These are phyloP conservation scores for Corydoras maculifer DNA, from an alignment of 2,113 vertebrate genomes.

Conservation along the genomic window DNA sequence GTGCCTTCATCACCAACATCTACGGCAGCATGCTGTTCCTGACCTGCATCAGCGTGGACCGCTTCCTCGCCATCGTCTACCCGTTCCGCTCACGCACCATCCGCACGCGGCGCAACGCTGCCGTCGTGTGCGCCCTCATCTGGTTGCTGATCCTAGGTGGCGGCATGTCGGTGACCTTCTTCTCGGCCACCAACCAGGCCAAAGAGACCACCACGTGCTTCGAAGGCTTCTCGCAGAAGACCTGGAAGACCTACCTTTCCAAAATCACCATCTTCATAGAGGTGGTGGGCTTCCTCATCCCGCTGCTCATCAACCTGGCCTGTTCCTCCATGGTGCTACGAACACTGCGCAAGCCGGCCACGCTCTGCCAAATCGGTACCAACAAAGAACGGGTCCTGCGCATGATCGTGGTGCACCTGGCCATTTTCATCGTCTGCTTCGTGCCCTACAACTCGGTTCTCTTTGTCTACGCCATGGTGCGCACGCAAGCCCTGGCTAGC, in stretches of 20 bases:
- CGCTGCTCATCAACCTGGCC: slow-evolving; percentile 83
- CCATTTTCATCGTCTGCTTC: slow-evolving; percentile 91
- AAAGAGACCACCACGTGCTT: slow-evolving; percentile 87
- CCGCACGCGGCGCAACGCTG: slow-evolving; percentile 82
- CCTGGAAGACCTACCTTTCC: slow-evolving; percentile 93
- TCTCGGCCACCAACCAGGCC: slow-evolving; percentile 88
- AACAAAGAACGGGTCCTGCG: slow-evolving; percentile 90
- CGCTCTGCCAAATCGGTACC: slow-evolving; percentile 82
- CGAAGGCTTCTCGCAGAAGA: slow-evolving; percentile 90
- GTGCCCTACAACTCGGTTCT: slow-evolving; percentile 96
- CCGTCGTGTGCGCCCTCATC: slow-evolving; percentile 81
- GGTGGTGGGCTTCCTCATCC: slow-evolving; percentile 92
- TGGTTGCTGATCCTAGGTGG: slow-evolving; percentile 93
- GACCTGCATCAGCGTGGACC: slow-evolving; percentile 93
- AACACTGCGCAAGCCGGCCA: slow-evolving; percentile 82
- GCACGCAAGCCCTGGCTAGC: slow-evolving; percentile 83
- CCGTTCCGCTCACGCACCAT: slow-evolving; percentile 87
- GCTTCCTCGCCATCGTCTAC: slow-evolving; percentile 93
- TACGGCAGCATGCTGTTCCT: slow-evolving; percentile 98
- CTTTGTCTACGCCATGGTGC: slow-evolving; percentile 88
- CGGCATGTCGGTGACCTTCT: slow-evolving; percentile 89
- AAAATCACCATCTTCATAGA: slow-evolving; percentile 99
- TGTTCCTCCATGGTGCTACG: slow-evolving; percentile 92
- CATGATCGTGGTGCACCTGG: slow-evolving; percentile 92
- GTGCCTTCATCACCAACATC: slow-evolving; percentile 95